Evolutionary conservation across 2,888 invertebrate species (phyloP), one percentile per base, ranked within the genome.

Genomic region (Chaetogeoica ovagalla): DNA sequence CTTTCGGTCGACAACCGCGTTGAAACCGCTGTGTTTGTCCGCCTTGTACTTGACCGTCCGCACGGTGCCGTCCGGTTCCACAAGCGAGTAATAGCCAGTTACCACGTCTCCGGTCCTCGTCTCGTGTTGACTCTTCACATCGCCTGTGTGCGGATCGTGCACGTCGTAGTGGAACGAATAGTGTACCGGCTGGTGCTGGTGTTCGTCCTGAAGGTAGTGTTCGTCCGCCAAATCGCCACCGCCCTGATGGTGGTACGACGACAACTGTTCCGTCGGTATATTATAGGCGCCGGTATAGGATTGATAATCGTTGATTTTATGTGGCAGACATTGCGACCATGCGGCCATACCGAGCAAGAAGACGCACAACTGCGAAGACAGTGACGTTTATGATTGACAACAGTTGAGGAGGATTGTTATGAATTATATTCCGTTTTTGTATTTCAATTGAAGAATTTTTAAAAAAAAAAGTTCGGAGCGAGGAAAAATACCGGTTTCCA

Each of bases 11-110:
- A 85, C 85, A 72, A 85, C 84, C 59, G 85, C 86, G 83, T 86
- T 85, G 84, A 85, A 85, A 68, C 86, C 85, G 83, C 85, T 85
- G 83, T 85, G 83, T 23, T 85, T 84, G 83, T 86, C 86, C 60
- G 86, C 86, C 82, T 85, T 85, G 84, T 86, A 86, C 84, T 85
- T 85, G 83, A 86, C 86, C 62, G 85, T 85, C 62, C 86, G 82
- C 21, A 85, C 82, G 81, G 84, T 84, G 75, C 84, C 83, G 62
- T 83, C 83, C 23, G 83, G 82, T 69, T 83, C 83, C 23, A 83
- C 81, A 57, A 83, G 30, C 76, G 84, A 84, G 84, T 86, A 86
- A 77, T 83, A 83, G 43, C 86, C 86, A 71, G 84, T 84, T 43
- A 86, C 86, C 48, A 85, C 83, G 75, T 84, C 86, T 6, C 85